Percentiles rank a stretch among this genome's conserved stretches.
phyloP scores from a whole-genome alignment of 2,797 vertebrate genomes.

The Discoglossus pictus region DNA sequence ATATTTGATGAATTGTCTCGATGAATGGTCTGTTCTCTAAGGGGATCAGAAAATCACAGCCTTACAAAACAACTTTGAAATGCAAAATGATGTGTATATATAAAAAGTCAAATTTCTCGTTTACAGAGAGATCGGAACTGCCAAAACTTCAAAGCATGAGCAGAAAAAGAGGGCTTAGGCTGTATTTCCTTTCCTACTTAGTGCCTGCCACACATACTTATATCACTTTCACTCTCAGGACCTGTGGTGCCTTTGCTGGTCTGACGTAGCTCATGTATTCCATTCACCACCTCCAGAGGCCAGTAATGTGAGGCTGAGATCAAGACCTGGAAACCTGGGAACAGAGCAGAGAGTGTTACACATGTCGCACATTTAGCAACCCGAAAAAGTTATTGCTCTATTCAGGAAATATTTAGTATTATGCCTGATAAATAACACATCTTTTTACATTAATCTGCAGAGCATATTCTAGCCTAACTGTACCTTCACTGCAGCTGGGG shows the following conservation, averaged over 20 bases:
- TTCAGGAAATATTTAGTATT: too few species aligned
- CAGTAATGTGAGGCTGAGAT: constrained; percentile 92
- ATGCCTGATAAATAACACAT: too few species aligned
- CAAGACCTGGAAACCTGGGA: constrained; percentile 85
- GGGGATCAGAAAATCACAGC: background rate
- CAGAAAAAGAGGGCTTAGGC: background rate
- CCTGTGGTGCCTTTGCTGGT: constrained; percentile 81
- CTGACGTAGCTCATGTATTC: constrained; percentile 85
- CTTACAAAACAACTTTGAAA: constrained; percentile 41
- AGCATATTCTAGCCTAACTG: too few species aligned
- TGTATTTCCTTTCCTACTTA: background rate
- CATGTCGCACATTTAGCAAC: too few species aligned
- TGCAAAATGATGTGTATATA: background rate
- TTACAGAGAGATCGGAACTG: accelerated
- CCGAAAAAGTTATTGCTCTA: too few species aligned
- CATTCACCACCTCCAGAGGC: constrained; percentile 88
- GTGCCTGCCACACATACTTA: constrained; percentile 67
- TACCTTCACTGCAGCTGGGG: too few species aligned
- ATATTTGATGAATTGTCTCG: background rate
- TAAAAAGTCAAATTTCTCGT: background rate
- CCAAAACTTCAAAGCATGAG: background rate
- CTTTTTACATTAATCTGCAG: too few species aligned
- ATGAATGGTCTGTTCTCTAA: background rate
- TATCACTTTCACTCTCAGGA: constrained; percentile 70
- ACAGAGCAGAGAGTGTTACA: constrained; percentile 38